Conservation (phyloP, 2,888 invertebrate species). For the Melipona beecheii region DNA sequence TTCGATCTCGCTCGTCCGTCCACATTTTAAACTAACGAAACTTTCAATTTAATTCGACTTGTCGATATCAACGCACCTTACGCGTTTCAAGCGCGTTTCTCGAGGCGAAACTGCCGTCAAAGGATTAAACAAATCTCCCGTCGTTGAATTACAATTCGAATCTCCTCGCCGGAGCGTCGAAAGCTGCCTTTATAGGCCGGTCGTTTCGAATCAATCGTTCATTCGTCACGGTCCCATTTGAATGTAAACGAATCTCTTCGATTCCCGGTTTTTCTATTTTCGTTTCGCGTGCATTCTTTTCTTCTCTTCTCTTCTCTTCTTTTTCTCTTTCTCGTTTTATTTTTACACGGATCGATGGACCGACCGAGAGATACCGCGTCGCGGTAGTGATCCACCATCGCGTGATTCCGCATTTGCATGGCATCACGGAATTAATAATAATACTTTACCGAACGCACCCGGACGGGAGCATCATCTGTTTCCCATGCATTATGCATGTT, state of each 20-base stretch:
- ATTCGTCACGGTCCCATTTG: slow-evolving; percentile 30
- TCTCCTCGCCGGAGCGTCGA: background rate
- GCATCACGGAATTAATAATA: slow-evolving; percentile 7
- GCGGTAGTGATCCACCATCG: background rate
- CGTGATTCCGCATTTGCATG: slow-evolving; percentile 1
- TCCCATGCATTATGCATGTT: slow-evolving; percentile 30
- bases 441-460: slow-evolving; percentile 10
- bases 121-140: slow-evolving; percentile 5
- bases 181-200: slow-evolving; percentile 15
- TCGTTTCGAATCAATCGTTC: slow-evolving; percentile 29
- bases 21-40: too few species aligned
- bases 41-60: too few species aligned
- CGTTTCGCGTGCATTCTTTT: background rate
- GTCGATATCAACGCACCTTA: background rate
- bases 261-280: background rate
- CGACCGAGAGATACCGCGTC: background rate
- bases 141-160: slow-evolving; percentile 1
- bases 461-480: slow-evolving; percentile 1
- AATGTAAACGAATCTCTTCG: slow-evolving; percentile 24
- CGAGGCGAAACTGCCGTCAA: background rate
- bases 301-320: too few species aligned
- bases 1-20: too few species aligned
- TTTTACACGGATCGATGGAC: background rate
- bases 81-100: background rate
- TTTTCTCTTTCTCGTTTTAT: background rate